Evolutionary conservation across 2,888 invertebrate species (phyloP).

Genomic region (Gortyna flavago): DNA sequence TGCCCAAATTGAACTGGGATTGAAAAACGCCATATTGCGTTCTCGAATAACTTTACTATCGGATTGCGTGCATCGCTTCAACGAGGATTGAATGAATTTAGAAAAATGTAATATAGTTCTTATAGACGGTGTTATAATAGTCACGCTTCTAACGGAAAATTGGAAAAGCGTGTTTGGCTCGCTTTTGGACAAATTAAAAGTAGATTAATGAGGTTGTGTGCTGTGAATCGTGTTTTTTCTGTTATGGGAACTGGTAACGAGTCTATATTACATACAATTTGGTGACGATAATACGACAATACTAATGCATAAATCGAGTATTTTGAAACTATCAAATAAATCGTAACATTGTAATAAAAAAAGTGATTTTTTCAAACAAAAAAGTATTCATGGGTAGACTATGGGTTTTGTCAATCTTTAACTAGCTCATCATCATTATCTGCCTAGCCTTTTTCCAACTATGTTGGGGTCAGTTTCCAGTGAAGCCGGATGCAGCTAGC

Average conservation of each 20-base stretch:
- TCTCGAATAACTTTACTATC: constrained; percentile 40
- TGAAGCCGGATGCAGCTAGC: no score
- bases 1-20: constrained; percentile 29
- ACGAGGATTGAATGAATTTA: constrained; percentile 33
- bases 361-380: not conserved
- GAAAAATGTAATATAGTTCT: constrained; percentile 40
- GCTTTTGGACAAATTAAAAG: not conserved
- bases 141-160: constrained; percentile 16
- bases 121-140: constrained; percentile 9
- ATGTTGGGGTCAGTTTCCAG: no score
- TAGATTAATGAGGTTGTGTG: constrained; percentile 7
- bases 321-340: not conserved
- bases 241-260: not conserved
- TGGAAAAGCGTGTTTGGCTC: constrained; percentile 3
- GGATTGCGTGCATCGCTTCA: constrained; percentile 54
- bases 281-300: no score
- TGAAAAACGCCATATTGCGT: constrained; percentile 51
- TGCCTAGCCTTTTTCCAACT: no score
- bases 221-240: not conserved
- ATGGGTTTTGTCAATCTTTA: no score
- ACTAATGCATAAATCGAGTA: not conserved
- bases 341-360: not conserved
- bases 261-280: not conserved
- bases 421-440: no score
- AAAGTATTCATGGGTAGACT: not conserved